phyloP scores from a whole-genome alignment of 1,140 invertebrate genomes.

The Lordiphosa stackelbergi region DNA sequence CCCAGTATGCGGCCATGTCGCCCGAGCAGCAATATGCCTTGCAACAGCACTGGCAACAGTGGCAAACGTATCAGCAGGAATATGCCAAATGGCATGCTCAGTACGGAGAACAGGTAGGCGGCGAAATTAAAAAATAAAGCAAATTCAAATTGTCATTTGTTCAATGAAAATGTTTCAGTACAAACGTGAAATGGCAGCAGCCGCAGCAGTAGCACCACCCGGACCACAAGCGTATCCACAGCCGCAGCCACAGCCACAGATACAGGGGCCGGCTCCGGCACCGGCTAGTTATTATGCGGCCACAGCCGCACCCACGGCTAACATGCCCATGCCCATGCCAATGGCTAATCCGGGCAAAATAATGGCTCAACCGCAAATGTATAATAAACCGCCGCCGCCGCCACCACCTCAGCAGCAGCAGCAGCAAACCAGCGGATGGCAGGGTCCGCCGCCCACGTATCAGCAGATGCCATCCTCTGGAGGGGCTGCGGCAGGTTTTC shows the following conservation, averaged over 20 bases:
- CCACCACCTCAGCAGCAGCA: conserved; percentile 52
- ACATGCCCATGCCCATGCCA: conserved; percentile 7
- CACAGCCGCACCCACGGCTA: conserved; percentile 24
- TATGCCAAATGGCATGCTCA: conserved; percentile 90
- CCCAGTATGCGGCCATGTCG: conserved; percentile 82
- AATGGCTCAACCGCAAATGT: conserved; percentile 65
- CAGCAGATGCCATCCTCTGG: too few species aligned
- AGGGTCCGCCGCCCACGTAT: conserved; percentile 15
- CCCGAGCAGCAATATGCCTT: conserved; percentile 74
- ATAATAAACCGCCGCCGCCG: conserved; percentile 78
- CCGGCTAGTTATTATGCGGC: not conserved
- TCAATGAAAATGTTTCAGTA: conserved; percentile 35
- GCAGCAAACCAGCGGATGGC: not conserved
- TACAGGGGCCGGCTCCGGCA: conserved; percentile 17
- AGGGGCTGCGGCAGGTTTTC: conserved; percentile 27
- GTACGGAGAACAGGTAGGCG: conserved; percentile 85
- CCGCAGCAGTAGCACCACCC: conserved; percentile 21
- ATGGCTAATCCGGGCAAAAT: conserved; percentile 43
- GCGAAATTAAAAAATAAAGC: too few species aligned
- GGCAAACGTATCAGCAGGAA: conserved; percentile 90
- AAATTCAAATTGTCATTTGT: conserved; percentile 11
- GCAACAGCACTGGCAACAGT: conserved; percentile 90
- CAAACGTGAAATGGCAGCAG: conserved; percentile 75
- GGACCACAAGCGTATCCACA: conserved; percentile 39
- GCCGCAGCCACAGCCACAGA: conserved; percentile 13